Evolutionary conservation across 2,888 invertebrate species (phyloP), one percentile per base, ranked within the genome.

Genomic region (Caradrina kadenii): DNA sequence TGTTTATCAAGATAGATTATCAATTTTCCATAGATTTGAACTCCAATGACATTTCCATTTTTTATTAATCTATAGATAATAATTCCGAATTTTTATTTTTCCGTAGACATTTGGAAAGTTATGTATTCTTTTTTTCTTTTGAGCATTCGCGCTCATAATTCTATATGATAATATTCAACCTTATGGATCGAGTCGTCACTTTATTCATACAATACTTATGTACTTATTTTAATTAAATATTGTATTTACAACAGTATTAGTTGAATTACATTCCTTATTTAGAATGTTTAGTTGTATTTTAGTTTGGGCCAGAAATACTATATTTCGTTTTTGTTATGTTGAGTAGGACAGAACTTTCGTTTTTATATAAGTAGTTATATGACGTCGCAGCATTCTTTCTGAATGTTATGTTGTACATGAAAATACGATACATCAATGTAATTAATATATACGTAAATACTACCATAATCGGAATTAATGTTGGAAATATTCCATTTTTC

Each of bases 191-290:
- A 19, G 45, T 63, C 15, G 8, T 13, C 35, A 31, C 45, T 55
- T 55, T 17, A 54, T 55, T 31, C 17, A 10, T 21, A 31, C 15
- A 5, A 4, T 42, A 45, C 17, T 15, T 45, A 45, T 45, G 45
- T 45, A 45, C 17, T 45, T 42, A 42, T 42, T 22, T 31, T 48
- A 17, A 42, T 77, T 58, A 48, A 76, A 15, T 6, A 22, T 54
- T 76, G 48, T 72, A 59, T 77, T 53, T 59, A 42, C 7, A 61
- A 62, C 76, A 81, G 76, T 76, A 76, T 76, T 80, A 69, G 21
- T 63, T 76, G 8, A 49, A 39, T 76, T 39, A 58, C 76, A 76
- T 76, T 80, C 76, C 81, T 76, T 54, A 11, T 19, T 58, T 63
- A 19, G 49, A 63, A 39, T 48, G 22, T 55, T 77, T 73, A 54